Base-by-base conservation (phyloP, 2,888 invertebrate genomes). In the Ellobium chinense region DNA sequence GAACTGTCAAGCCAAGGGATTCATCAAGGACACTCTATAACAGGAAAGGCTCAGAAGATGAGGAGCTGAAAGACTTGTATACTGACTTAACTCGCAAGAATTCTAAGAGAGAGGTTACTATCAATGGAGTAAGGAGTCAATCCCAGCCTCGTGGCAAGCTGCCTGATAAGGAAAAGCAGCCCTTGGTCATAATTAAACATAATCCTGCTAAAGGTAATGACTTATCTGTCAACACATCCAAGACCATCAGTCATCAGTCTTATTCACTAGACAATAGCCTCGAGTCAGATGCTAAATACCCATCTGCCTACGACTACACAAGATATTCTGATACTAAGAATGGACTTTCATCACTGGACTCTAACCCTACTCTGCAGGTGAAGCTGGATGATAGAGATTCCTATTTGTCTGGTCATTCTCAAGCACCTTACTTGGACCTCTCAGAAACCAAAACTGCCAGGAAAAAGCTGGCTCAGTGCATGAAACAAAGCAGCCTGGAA, bases 281-380 rank as follows among this genome's bases (percentile, higher is more conserved):
- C 2, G 54, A 65, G 9, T 21, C 69, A 60, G 37, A 37, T 39
- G 39, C 29, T n/a, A 69, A 7, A 69, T n/a, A 27, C 46, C 68
- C 37, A 14, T 9, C 39, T 27, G 36, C 76, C 5, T n/a, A 34
- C 63, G 60, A 63, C 31, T 31, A 60, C 34, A 62, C 1, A n/a
- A 78, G 31, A 39, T 78, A 62, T 24, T 60, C 56, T 37, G 37
- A 62, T n/a, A 63, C 27, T 31, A 78, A 31, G 65, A 58, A 78
- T 62, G 46, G 56, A 21, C 9, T 31, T 29, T 46, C 46, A 18
- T 1, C 60, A 3, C 56, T 56, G 29, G 39, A 63, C 18, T 21
- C 36, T 21, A 34, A 27, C 1, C 60, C 60, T 36, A 9, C 36
- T 12, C 31, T 66, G 34, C 65, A 34, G 34, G 72, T 68, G 21